A percentile compares a stretch with the other conserved stretches of the same genome.
These are phyloP conservation scores for Lydus trimaculatus DNA, from an alignment of 2,888 invertebrate genomes.

Conservation along the genomic window DNA sequence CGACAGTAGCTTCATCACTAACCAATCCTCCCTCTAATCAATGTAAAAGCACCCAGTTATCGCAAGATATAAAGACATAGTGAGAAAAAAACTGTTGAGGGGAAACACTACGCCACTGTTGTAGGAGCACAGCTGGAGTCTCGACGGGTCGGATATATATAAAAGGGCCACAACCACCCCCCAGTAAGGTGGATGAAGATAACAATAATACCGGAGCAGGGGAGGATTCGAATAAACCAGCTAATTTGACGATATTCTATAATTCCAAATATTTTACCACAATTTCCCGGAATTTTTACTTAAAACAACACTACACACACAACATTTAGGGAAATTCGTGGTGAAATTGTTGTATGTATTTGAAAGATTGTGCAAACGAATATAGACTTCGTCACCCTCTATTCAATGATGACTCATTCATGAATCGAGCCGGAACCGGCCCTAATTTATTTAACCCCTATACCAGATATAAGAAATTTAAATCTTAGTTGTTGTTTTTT, in stretches of 20 bases:
- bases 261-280: background rate
- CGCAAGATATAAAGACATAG: slow-evolving; percentile 17
- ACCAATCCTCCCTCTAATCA: slow-evolving; percentile 26
- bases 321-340: background rate
- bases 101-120: slow-evolving; percentile 20
- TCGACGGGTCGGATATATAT: slow-evolving; percentile 24
- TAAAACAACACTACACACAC: background rate
- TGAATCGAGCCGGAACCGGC: background rate
- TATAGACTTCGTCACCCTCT: background rate
- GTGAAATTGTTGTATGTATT: background rate
- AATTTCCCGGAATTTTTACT: background rate
- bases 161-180: slow-evolving; percentile 19
- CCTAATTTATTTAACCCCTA: slow-evolving; percentile 1
- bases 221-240: background rate
- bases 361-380: background rate
- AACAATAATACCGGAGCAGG: background rate
- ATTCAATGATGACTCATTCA: background rate
- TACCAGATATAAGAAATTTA: background rate
- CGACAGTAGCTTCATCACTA: slow-evolving; percentile 17
- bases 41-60: slow-evolving; percentile 26
- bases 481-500: background rate
- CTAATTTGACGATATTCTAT: background rate
- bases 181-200: slow-evolving; percentile 16
- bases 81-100: slow-evolving; percentile 17
- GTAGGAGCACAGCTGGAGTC: slow-evolving; percentile 25